Evolutionary conservation across 2,113 vertebrate species (phyloP).

Genomic region (Stomatorhinus ivindoensis): DNA sequence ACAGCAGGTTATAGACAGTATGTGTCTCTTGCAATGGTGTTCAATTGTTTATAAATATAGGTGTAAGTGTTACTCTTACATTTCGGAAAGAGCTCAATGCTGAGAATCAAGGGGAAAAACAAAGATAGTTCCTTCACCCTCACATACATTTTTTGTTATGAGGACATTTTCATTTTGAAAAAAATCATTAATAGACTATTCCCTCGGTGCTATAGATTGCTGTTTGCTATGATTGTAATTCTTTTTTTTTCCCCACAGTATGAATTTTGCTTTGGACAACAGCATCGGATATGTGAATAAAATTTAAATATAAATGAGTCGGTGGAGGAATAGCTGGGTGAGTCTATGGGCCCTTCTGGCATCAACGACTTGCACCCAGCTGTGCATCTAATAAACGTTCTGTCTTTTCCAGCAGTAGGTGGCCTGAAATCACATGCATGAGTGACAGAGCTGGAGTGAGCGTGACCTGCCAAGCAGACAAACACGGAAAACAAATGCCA

Average conservation of each 20-base stretch:
- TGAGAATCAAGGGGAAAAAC: not conserved
- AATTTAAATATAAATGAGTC: constrained; percentile 1
- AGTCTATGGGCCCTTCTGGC: not conserved
- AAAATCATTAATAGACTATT: not conserved
- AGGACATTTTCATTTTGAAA: not conserved
- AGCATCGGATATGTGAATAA: not conserved
- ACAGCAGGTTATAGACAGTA: not conserved
- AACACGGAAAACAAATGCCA: not conserved
- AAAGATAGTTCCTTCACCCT: not conserved
- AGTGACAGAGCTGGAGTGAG: not conserved
- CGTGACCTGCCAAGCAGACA: not conserved
- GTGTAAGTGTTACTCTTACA: constrained; percentile 34
- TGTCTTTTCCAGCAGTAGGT: constrained; percentile 2
- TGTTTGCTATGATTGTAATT: not conserved
- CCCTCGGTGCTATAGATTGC: not conserved
- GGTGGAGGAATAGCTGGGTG: not conserved
- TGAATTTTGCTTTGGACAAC: not conserved
- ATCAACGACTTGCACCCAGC: not conserved
- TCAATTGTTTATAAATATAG: constrained; percentile 29
- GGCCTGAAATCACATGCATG: constrained; percentile 4
- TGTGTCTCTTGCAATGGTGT: not conserved
- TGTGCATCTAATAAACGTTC: not conserved
- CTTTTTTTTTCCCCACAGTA: not conserved
- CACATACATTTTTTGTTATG: not conserved
- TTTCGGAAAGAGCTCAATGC: not conserved